Conservation (phyloP, 2,888 invertebrate species). For the Philhelius pedissequus region DNA sequence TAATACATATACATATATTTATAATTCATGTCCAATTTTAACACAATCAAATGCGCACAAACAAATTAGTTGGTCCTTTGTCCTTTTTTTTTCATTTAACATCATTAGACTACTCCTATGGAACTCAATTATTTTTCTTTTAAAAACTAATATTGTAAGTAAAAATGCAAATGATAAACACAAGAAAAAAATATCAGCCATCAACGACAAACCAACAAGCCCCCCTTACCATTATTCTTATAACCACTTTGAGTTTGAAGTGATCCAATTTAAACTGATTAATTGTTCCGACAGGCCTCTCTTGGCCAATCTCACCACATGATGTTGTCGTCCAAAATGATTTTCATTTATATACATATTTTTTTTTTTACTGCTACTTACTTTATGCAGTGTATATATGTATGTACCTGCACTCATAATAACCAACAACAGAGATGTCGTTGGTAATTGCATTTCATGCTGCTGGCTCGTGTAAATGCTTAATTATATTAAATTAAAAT, state of each 20-base stretch:
- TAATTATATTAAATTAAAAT: constrained; percentile 69
- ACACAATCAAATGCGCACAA: neutral
- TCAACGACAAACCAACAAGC: neutral
- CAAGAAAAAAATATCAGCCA: neutral
- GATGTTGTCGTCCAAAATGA: constrained; percentile 44
- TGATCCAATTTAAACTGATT: constrained; percentile 62
- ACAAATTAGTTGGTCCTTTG: neutral
- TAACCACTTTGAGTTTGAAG: constrained; percentile 41
- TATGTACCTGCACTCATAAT: neutral
- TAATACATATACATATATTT: too few species aligned
- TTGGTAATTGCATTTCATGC: constrained; percentile 57
- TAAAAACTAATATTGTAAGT: neutral
- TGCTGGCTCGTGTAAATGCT: constrained; percentile 63
- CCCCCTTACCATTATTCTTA: neutral
- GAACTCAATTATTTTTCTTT: neutral
- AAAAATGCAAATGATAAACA: neutral
- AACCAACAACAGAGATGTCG: constrained; percentile 9
- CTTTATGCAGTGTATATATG: neutral
- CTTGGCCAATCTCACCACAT: constrained; percentile 41
- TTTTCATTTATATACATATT: constrained; percentile 5
- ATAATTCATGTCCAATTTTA: too few species aligned
- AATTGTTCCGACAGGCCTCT: constrained; percentile 60
- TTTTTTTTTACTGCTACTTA: neutral
- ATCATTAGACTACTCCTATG: neutral
- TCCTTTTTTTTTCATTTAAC: neutral